These are phyloP conservation scores for Cheirogaleus medius DNA, from an alignment of 2,113 vertebrate genomes.

Conservation along the genomic window DNA sequence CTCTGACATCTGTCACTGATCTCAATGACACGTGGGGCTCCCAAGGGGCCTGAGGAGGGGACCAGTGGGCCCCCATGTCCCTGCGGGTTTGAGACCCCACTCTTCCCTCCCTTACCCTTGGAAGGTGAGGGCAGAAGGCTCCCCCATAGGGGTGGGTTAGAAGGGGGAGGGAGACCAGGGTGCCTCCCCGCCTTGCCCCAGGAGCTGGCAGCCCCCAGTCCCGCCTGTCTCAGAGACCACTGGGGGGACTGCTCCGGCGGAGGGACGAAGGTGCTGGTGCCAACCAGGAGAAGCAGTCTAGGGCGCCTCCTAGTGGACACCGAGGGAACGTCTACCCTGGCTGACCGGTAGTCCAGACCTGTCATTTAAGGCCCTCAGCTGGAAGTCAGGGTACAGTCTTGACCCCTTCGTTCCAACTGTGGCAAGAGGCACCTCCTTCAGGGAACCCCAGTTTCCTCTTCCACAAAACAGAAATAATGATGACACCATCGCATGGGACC, in stretches of 20 bases:
- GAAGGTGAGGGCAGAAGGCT: no score
- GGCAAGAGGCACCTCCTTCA: background rate
- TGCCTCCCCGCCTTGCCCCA: background rate
- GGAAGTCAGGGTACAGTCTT: background rate
- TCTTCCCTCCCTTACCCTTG: background rate
- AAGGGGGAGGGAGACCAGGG: background rate
- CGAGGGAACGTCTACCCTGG: background rate
- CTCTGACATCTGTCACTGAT: background rate
- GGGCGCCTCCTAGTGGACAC: conserved; percentile 42
- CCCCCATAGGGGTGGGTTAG: background rate
- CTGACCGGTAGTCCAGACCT: background rate
- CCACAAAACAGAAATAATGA: background rate
- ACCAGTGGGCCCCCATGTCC: background rate
- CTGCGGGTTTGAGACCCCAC: background rate
- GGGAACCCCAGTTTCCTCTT: background rate
- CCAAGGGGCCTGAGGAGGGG: background rate
- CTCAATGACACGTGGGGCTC: background rate
- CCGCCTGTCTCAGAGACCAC: background rate
- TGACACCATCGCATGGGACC: background rate
- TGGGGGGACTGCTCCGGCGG: background rate
- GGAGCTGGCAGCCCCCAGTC: background rate
- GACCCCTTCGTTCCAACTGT: background rate
- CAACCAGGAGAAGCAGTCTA: background rate
- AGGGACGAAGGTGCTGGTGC: background rate
- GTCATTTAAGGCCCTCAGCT: fast-evolving